Percentiles rank a stretch among this genome's conserved stretches.
phyloP scores from a whole-genome alignment of 2,888 invertebrate species.

The Gymnoscelis rufifasciata region DNA sequence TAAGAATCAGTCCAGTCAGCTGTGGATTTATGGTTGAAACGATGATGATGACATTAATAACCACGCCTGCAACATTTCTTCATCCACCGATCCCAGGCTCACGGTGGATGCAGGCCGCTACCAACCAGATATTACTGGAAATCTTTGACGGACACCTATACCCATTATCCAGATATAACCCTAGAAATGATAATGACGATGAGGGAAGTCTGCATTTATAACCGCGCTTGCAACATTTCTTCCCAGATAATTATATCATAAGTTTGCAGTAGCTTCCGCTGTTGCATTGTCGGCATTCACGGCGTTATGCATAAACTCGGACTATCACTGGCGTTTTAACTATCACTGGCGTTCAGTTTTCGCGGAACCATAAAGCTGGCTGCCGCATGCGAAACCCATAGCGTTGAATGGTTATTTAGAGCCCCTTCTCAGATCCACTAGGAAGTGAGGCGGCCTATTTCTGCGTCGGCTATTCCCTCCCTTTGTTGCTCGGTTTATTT shows the following conservation, averaged over 20 bases:
- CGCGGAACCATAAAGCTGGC: slow-evolving; percentile 23
- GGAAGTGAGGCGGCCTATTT: slow-evolving; percentile 69
- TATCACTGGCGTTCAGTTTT: slow-evolving; percentile 7
- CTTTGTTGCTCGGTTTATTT: slow-evolving; percentile 73
- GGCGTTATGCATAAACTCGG: too few relatives aligned
- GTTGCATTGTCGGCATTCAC: neutral
- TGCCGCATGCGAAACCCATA: slow-evolving; percentile 18
- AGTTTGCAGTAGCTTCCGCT: neutral
- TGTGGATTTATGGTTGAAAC: too few relatives aligned
- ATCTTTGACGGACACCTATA: too few relatives aligned
- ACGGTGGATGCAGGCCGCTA: too few relatives aligned
- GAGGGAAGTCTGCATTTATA: too few relatives aligned
- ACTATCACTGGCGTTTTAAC: slow-evolving; percentile 5
- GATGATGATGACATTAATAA: too few relatives aligned
- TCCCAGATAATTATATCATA: neutral
- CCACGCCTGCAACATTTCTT: too few relatives aligned
- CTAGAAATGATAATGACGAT: too few relatives aligned
- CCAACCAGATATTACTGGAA: too few relatives aligned
- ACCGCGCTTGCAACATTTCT: neutral
- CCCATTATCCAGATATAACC: too few relatives aligned
- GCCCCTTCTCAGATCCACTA: slow-evolving; percentile 52
- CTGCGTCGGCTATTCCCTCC: slow-evolving; percentile 43
- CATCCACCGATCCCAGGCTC: too few relatives aligned
- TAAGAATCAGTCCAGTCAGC: too few relatives aligned
- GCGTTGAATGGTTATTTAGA: slow-evolving; percentile 43